Conservation (phyloP, 2,888 invertebrate genomes). For the Drosophila infuscata region DNA sequence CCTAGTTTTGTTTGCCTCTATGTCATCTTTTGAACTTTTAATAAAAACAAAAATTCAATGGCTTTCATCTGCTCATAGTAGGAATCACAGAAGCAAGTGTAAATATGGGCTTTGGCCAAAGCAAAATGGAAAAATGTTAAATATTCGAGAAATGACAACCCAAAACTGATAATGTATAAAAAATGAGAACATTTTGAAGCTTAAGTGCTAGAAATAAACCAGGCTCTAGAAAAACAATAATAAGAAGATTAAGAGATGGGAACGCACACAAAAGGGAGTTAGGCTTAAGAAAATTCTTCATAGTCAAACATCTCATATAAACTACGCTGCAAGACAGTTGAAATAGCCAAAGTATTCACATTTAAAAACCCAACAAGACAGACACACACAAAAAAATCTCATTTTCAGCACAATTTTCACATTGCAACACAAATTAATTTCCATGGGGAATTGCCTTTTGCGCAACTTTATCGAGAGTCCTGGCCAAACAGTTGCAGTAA, state of each 20-base stretch:
- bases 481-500: constrained; percentile 42
- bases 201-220: constrained; percentile 1
- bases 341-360: constrained; percentile 18
- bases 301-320: neutral
- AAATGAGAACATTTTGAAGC: neutral
- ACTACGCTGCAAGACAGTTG: constrained; percentile 10
- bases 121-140: constrained; percentile 5
- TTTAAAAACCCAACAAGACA: constrained; percentile 31
- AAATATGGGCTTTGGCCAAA: constrained; percentile 26
- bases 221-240: neutral
- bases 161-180: constrained; percentile 1
- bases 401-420: constrained; percentile 74
- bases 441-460: constrained; percentile 74
- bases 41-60: constrained; percentile 37
- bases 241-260: neutral
- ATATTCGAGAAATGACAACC: constrained; percentile 1
- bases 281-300: neutral
- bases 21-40: constrained; percentile 6
- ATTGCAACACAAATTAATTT: constrained; percentile 78
- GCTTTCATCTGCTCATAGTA: constrained; percentile 22
- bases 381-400: constrained; percentile 45
- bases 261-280: constrained; percentile 3
- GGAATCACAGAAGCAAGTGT: constrained; percentile 26
- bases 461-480: constrained; percentile 74
- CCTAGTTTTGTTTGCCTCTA: neutral